phyloP scores from a whole-genome alignment of 2,797 vertebrate species.

The Myotis planiceps region DNA sequence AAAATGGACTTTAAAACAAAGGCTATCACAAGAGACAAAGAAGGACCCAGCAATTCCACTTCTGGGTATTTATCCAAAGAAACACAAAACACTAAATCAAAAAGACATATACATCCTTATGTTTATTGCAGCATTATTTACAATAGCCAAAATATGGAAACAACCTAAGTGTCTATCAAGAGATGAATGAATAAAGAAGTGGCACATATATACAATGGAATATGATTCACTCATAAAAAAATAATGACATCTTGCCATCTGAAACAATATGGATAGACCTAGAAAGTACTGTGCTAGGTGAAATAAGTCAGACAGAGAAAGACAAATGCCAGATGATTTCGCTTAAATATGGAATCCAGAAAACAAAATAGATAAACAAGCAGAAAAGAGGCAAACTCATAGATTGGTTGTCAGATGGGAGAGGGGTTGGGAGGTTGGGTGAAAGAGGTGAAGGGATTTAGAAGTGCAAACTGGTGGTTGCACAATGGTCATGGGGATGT shows the following conservation, averaged over 20 bases:
- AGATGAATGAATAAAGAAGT: neutral
- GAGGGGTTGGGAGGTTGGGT: neutral
- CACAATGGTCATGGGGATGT: neutral
- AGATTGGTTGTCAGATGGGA: neutral
- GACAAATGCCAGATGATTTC: neutral
- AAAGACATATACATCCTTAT: neutral
- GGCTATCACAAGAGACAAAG: neutral
- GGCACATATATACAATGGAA: neutral
- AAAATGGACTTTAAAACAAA: neutral
- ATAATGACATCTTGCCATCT: neutral
- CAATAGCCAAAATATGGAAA: neutral
- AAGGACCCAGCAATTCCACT: too few relatives aligned
- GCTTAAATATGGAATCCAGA: neutral
- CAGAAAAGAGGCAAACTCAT: neutral
- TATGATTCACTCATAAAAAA: neutral
- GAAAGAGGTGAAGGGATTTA: neutral
- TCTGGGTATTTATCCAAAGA: too few relatives aligned
- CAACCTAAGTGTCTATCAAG: neutral
- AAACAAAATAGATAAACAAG: neutral
- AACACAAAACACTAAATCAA: neutral
- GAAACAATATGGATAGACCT: neutral
- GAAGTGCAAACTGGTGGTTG: neutral
- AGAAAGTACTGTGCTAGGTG: neutral
- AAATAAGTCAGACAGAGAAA: neutral
- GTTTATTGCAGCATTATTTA: neutral